Evolutionary conservation across 2,888 invertebrate species (phyloP).

Genomic region (Heterodera filipjevi): DNA sequence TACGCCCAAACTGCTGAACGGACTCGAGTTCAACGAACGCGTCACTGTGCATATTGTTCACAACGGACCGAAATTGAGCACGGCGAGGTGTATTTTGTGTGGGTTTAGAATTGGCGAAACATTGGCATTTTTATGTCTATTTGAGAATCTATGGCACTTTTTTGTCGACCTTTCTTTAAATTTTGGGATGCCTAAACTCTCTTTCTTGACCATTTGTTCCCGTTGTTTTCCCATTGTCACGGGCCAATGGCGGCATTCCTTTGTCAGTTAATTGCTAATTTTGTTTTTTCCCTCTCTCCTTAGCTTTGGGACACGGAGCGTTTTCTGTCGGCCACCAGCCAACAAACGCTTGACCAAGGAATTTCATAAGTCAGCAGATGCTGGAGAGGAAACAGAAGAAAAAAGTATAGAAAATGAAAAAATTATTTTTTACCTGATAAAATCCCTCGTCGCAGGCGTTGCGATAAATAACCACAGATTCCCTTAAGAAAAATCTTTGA

Average conservation of each 20-base stretch:
- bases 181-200: too few relatives aligned
- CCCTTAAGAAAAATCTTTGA: constrained; percentile 19
- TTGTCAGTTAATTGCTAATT: neutral
- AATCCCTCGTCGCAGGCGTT: constrained; percentile 49
- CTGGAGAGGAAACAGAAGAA: neutral
- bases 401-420: too few relatives aligned
- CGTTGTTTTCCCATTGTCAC: too few relatives aligned
- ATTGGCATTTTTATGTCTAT: too few relatives aligned
- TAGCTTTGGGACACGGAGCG: neutral
- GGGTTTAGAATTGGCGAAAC: too few relatives aligned
- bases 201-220: too few relatives aligned
- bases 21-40: constrained; percentile 51
- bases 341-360: constrained; percentile 45
- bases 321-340: constrained; percentile 29
- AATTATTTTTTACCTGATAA: neutral
- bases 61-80: constrained; percentile 38
- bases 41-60: constrained; percentile 49
- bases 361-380: constrained; percentile 50
- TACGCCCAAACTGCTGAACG: constrained; percentile 48
- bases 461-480: constrained; percentile 50
- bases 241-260: neutral
- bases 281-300: neutral
- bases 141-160: too few relatives aligned
- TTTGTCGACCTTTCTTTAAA: too few relatives aligned
- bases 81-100: constrained; percentile 25